Conservation (phyloP, 2,888 invertebrate species). For the Ariolimax columbianus region DNA sequence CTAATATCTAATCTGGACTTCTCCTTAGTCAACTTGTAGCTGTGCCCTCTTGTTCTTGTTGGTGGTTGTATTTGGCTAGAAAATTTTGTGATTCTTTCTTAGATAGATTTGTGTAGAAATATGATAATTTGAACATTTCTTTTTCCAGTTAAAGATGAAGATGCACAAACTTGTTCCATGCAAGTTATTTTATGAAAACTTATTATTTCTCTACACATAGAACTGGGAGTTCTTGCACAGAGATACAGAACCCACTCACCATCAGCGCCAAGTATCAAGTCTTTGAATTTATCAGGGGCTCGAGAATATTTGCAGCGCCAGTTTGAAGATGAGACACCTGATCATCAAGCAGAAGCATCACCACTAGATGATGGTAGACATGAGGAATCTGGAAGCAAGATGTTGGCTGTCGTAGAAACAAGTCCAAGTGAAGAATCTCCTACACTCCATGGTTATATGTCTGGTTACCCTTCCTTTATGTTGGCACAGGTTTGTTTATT, state of each 20-base stretch:
- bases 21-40: no score
- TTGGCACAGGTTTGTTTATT: constrained; percentile 40
- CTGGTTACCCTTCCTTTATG: constrained; percentile 33
- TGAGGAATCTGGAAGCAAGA: not conserved
- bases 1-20: no score
- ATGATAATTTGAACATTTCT: no score
- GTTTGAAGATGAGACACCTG: constrained; percentile 64
- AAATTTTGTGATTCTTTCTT: no score
- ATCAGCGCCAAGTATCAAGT: constrained; percentile 26
- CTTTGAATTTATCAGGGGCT: constrained; percentile 81
- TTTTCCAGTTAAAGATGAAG: no score
- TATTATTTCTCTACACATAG: not conserved
- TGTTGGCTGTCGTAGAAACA: not conserved
- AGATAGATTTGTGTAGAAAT: no score
- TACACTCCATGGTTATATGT: not conserved
- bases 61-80: no score
- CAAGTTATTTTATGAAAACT: no score
- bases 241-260: constrained; percentile 23
- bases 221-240: not conserved
- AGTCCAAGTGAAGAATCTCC: not conserved
- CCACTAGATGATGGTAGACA: constrained; percentile 27
- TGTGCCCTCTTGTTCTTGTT: no score
- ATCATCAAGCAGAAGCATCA: not conserved
- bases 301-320: constrained; percentile 87
- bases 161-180: no score